Percentiles rank a stretch among this genome's conserved stretches.
phyloP scores from a whole-genome alignment of 2,797 vertebrate species.

The Syngnathus acus region DNA sequence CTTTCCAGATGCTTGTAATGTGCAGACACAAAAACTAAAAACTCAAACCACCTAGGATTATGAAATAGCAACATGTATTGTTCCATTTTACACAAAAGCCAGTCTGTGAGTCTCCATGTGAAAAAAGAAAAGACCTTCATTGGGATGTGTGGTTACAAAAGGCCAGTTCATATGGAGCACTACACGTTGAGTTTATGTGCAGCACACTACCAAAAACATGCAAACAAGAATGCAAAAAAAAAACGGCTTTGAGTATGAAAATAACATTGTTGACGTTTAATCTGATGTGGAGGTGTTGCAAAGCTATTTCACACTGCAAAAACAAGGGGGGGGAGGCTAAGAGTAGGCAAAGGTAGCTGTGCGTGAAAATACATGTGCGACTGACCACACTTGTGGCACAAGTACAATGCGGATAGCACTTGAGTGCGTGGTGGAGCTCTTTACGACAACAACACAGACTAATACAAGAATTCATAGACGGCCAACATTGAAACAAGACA shows the following conservation, averaged over 20 bases:
- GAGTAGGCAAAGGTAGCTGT: slow-evolving; percentile 26
- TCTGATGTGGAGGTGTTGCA: slow-evolving; percentile 25
- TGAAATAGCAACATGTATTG: slow-evolving; percentile 1
- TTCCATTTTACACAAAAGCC: not conserved
- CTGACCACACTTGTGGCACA: slow-evolving; percentile 38
- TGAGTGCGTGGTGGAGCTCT: slow-evolving; percentile 23
- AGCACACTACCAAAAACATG: too few species aligned
- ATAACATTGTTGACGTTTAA: slow-evolving; percentile 33
- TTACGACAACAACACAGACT: slow-evolving; percentile 28
- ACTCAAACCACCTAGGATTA: not conserved
- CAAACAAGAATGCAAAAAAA: slow-evolving; percentile 9
- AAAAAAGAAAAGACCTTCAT: not conserved
- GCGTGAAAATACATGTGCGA: slow-evolving; percentile 13
- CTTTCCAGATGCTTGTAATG: slow-evolving; percentile 18
- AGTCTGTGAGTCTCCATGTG: not conserved
- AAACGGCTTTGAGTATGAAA: slow-evolving; percentile 23
- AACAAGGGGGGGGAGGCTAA: not conserved
- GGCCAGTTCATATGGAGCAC: not conserved
- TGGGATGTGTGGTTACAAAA: not conserved
- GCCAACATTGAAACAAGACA: slow-evolving; percentile 26
- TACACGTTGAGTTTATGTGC: not conserved
- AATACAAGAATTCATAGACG: slow-evolving; percentile 31
- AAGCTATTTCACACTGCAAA: slow-evolving; percentile 23
- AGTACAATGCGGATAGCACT: slow-evolving; percentile 22
- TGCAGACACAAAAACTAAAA: not conserved